Base-by-base conservation (phyloP, 2,888 invertebrate species). In the Synergus itoensis region DNA sequence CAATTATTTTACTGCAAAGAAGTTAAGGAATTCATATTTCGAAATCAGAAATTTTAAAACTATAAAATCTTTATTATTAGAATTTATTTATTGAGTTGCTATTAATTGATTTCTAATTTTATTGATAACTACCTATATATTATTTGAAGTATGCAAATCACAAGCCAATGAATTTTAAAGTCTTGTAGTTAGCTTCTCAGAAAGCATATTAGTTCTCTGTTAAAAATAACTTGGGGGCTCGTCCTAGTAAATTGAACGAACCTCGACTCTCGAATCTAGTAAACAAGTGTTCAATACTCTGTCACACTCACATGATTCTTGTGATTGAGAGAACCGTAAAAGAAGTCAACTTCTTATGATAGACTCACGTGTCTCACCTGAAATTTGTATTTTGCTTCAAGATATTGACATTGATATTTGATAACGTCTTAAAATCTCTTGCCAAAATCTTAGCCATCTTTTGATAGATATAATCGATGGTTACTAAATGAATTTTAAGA, bases 181-280 rank as follows among this genome's bases (percentile, higher is more conserved):
- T 53, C 73, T 73, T 73, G 73, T 73, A 48, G 11, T 73, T 73
- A 36, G 53, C 53, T 73, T 73, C 69, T 69, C 48, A 36, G 69
- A 69, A 69, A 69, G 73, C 53, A 73, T 53, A 73, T 73, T 73
- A 73, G 73, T 40, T 53, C 69, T 69, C 45, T n/a, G 73, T 57
- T 73, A 73, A 57, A 73, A 73, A 73, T 73, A 73, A 73, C 73
- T 73, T 73, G 73, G 53, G 36, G 73, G 53, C 73, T 73, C 53
- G 53, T 73, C 73, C n/a, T 53, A 48, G 73, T 73, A 53, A 73
- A 73, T 73, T 48, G n/a, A 36, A 73, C 73, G 53, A 53, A 73
- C 73, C 73, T 73, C 73, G 53, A 73, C 53, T 73, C 73, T 48
- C 53, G 57, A 73, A 48, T 53, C 48, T 28, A 57, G 73, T 73